Evolutionary conservation across 2,888 invertebrate species (phyloP), one percentile per base, ranked within the genome.

Genomic region (Mongoloraphidia duomilia): DNA sequence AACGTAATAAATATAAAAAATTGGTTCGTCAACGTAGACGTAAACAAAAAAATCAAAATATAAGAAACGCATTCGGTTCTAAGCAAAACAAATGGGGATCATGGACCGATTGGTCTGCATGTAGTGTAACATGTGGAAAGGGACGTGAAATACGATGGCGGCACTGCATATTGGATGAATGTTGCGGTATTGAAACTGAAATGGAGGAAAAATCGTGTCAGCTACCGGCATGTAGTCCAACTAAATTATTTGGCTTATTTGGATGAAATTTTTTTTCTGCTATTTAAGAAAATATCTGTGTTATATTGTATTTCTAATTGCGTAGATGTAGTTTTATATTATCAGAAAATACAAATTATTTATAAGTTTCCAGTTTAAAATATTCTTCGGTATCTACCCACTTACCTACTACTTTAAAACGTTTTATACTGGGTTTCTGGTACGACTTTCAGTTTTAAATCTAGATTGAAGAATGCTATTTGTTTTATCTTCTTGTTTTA

Each of bases 41-140:
- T 26, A 26, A 26, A 26, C 26, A 26, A 26, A 26, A 26, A 3
- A 26, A 26, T 26, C 26, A 26, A n/a, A n/a, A n/a, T 26, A 5
- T 26, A 6, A 26, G 26, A 26, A 26, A 26, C 26, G 26, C 26
- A 26, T 26, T 26, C 6, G 26, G 26, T 3, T 26, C 26, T 6
- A 26, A 26, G 3, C 51, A 50, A 11, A 54, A 53, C 14, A 63
- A 62, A 49, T 73, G 72, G 71, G 66, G 64, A 34, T 60, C 63
- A 38, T 81, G 80, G 80, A 72, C 71, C 5, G 60, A 68, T 12
- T 81, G 78, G 77, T 72, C 76, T n/a, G 64, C 71, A n/a, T 81
- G 80, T 60, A 73, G 75, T 50, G 79, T 77, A 1, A 73, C 72
- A 34, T 81, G 80, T 58, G 81, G 80, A 1, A 73, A 71, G 57